phyloP scores from a whole-genome alignment of 2,888 invertebrate species.

The Acleris sparsana region DNA sequence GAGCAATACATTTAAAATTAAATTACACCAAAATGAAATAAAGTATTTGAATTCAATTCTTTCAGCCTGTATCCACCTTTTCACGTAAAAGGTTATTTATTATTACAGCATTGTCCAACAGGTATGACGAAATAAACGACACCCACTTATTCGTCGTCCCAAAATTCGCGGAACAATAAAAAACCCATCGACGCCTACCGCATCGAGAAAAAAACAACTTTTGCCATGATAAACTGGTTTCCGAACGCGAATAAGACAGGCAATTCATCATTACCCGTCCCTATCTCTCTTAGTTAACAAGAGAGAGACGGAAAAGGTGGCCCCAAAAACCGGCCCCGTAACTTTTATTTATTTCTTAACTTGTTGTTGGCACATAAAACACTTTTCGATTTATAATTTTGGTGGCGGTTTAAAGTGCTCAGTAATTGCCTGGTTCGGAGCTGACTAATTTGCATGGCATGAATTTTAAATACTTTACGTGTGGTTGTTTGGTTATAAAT shows the following conservation, averaged over 20 bases:
- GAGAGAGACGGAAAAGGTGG: conserved; percentile 47
- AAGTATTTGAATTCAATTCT: too few relatives aligned
- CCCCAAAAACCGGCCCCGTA: conserved; percentile 61
- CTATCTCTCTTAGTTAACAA: conserved; percentile 46
- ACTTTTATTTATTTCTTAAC: conserved; percentile 81
- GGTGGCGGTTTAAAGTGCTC: conserved; percentile 50
- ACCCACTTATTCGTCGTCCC: conserved; percentile 44
- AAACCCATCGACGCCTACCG: conserved; percentile 73
- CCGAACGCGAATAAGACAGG: conserved; percentile 49
- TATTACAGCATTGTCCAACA: neutral
- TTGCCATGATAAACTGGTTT: conserved; percentile 79
- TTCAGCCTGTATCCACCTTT: neutral
- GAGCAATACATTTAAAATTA: too few relatives aligned
- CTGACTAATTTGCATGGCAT: conserved; percentile 70
- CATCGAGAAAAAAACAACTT: conserved; percentile 61
- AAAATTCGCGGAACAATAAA: conserved; percentile 68
- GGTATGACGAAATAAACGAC: conserved; percentile 28
- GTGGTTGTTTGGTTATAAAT: conserved; percentile 45
- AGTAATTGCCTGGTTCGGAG: conserved; percentile 60
- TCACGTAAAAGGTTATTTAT: neutral
- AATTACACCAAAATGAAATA: too few relatives aligned
- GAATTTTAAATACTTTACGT: conserved; percentile 59
- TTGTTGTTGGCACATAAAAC: conserved; percentile 71
- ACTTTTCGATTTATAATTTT: conserved; percentile 68
- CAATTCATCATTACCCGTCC: conserved; percentile 62